Evolutionary conservation across 1,140 invertebrate species (phyloP).

Genomic region (Anagrus nilaparvatae): DNA sequence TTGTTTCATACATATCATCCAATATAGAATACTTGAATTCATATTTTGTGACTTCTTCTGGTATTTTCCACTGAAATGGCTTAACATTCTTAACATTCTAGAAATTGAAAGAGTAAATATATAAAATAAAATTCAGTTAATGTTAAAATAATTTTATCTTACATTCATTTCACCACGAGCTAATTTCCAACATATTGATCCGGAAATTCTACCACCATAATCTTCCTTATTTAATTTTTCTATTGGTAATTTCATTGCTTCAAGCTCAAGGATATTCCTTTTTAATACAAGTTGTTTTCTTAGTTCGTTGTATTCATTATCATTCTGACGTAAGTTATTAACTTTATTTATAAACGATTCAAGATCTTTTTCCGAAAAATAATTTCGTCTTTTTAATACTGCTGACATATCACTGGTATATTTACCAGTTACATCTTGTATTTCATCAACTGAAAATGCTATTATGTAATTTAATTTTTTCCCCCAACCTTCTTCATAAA

Average conservation of each 20-base stretch:
- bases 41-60: slow-evolving; percentile 31
- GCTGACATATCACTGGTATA: slow-evolving; percentile 64
- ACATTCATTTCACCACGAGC: slow-evolving; percentile 61
- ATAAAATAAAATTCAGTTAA: too few species aligned
- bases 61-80: slow-evolving; percentile 28
- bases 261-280: slow-evolving; percentile 28
- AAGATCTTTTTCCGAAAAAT: slow-evolving; percentile 55
- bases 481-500: slow-evolving; percentile 87
- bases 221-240: slow-evolving; percentile 42
- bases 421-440: slow-evolving; percentile 94
- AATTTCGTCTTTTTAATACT: slow-evolving; percentile 45
- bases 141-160: slow-evolving; percentile 7
- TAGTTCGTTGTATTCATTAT: slow-evolving; percentile 18
- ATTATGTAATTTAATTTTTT: slow-evolving; percentile 84
- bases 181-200: slow-evolving; percentile 71
- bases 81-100: slow-evolving; percentile 13
- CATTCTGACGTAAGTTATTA: slow-evolving; percentile 31
- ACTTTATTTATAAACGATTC: slow-evolving; percentile 35
- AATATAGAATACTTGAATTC: slow-evolving; percentile 46
- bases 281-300: slow-evolving; percentile 29
- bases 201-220: slow-evolving; percentile 67
- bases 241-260: slow-evolving; percentile 26
- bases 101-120: too few species aligned
- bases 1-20: slow-evolving; percentile 42
- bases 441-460: slow-evolving; percentile 79